These are phyloP conservation scores for Lonchura striata DNA, from an alignment of 2,113 vertebrate genomes.

Conservation along the genomic window DNA sequence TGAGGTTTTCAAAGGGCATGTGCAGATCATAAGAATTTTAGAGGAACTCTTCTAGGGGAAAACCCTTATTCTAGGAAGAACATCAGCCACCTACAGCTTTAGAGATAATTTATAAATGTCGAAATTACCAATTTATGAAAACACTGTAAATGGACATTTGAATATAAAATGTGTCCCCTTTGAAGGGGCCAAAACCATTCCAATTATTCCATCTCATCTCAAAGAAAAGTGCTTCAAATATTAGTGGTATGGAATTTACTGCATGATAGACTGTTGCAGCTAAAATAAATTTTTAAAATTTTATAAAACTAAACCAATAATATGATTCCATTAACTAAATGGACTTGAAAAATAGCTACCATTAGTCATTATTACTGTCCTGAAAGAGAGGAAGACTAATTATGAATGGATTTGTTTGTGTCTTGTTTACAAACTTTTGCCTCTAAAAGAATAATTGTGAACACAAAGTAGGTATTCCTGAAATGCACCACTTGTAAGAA, in stretches of 20 bases:
- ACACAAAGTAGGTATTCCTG: neutral
- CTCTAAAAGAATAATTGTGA: conserved; percentile 16
- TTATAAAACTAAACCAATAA: conserved; percentile 6
- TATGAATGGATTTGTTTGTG: conserved; percentile 1
- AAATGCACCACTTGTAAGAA: neutral
- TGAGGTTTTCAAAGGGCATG: neutral
- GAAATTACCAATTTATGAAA: neutral
- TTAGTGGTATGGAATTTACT: neutral
- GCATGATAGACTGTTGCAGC: neutral
- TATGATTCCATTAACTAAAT: conserved; percentile 53
- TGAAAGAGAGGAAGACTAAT: conserved; percentile 8
- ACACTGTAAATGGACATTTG: neutral
- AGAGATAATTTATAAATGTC: neutral
- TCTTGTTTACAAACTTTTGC: neutral
- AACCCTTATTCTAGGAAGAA: neutral
- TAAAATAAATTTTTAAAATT: neutral
- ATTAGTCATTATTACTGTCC: conserved; percentile 39
- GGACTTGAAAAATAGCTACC: neutral
- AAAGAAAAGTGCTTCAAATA: neutral
- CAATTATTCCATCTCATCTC: neutral
- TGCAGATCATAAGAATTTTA: neutral
- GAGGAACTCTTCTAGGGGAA: neutral
- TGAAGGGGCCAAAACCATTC: neutral
- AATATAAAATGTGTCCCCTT: neutral
- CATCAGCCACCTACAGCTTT: neutral